Evolutionary conservation across 2,888 invertebrate genomes (phyloP), one percentile per base, ranked within the genome.

Genomic region (Epiblema foenella): DNA sequence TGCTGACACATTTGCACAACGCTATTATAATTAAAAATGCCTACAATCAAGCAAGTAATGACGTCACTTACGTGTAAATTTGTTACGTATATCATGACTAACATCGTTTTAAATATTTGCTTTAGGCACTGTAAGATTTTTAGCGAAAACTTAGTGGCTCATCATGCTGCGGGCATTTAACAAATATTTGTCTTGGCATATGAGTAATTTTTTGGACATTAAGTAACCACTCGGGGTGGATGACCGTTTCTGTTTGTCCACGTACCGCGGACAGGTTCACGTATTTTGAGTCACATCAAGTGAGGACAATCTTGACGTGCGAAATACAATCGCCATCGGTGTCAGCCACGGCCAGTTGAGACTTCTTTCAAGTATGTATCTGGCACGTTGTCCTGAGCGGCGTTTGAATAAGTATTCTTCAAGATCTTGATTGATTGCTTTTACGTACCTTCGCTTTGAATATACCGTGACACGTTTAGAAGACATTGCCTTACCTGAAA

Each of bases 401-500:
- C 80, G 81, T 81, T 74, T 70, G 77, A 68, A 76, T 39, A 54
- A 49, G 75, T 75, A 54, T 72, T 73, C 69, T 74, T 74, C 69
- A 75, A 78, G 68, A 70, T 77, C 74, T 82, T 86, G 86, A 89
- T 85, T 82, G 81, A 87, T 89, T 79, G 78, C 78, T 80, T 75
- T 74, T 78, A 87, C 90, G 75, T 90, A 91, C 92, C 92, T 91
- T 82, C 84, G 81, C 81, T 77, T 87, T 65, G 82, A 76, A 76
- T 87, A 86, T 81, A 82, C 80, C 83, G 89, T 87, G 87, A 88
- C 88, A 83, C 90, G 89, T 86, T 89, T 91, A 82, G 90, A 89
- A 90, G 90, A 84, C 93, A 91, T 93, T 88, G 89, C 84, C 91
- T 92, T 93, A 93, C 93, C 93, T 93, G 93, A 79, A 93, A 92